Evolutionary conservation across 2,113 vertebrate species (phyloP), one percentile per base, ranked within the genome.

Genomic region (Sphaerodactylus townsendi): DNA sequence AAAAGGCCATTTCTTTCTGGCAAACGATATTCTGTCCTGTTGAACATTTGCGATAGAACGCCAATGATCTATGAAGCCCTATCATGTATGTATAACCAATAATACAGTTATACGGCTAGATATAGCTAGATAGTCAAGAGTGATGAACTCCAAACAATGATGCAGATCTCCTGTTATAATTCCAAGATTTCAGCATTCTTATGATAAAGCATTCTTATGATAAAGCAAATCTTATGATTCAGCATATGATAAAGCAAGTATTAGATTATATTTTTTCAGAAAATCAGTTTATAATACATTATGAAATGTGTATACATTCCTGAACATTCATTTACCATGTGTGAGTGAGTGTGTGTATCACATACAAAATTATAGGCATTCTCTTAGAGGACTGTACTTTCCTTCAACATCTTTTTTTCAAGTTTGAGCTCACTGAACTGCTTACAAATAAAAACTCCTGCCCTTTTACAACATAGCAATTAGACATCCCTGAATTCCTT

Each of bases 121-220:
- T 53, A 37, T 64, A 21, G 48, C 41, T n/a, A 35, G 37, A 25
- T n/a, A 25, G 35, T 30, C 28, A 59, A n/a, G 56, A 85, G 14
- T 85, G 85, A 79, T 81, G 21, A 86, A 85, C 15, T 77, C 87
- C 87, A 93, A 88, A 86, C 91, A 85, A 90, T 88, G 79, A 87
- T 88, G 90, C 80, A 0, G 0, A 69, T 84, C 80, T 79, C 35
- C 13, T 53, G 53, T 50, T 71, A 84, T 81, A 86, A 77, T 64
- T 77, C 35, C 1, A 81, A 83, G 0, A 3, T 25, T 46, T 48
- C 46, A n/a, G 28, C 33, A 37, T 48, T 21, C 9, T 50, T 66
- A 17, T 21, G 37, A 46, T 9, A 23, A 44, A 44, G 44, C 44
- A 44, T 44, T 21, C 9, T 50, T 66, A 17, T 21, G 37, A 46